A percentile compares a stretch with the other conserved stretches of the same genome.
These are phyloP conservation scores for Lanius ludovicianus DNA, from an alignment of 2,113 vertebrate species.

Conservation along the genomic window DNA sequence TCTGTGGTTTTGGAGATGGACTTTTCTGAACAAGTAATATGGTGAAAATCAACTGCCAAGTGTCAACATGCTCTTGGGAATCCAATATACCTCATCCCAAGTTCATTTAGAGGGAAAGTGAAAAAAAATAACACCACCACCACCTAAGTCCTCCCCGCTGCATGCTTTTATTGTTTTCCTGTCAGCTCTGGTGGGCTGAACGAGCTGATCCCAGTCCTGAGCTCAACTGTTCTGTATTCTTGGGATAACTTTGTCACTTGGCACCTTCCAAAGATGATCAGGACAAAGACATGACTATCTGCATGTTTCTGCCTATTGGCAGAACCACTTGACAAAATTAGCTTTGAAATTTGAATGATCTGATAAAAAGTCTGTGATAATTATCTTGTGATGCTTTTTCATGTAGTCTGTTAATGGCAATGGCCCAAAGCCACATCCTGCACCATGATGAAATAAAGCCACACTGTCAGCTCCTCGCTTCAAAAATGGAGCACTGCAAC, in stretches of 20 bases:
- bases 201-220: background rate
- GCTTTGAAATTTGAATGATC: background rate
- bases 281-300: background rate
- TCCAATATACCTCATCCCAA: background rate
- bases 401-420: background rate
- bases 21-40: background rate
- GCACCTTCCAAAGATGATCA: background rate
- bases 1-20: background rate
- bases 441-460: background rate
- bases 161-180: background rate
- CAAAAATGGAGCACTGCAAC: background rate
- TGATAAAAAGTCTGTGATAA: background rate
- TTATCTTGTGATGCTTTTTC: background rate
- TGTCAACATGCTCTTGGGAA: background rate
- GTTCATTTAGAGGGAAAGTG: background rate
- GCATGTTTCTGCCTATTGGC: background rate
- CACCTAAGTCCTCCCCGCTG: background rate
- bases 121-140: background rate
- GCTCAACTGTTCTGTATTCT: background rate
- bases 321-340: background rate
- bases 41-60: background rate
- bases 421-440: constrained; percentile 41
- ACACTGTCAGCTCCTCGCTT: background rate
- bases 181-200: background rate
- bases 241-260: background rate